These are phyloP conservation scores for Cebuella pygmaea DNA, from an alignment of 2,797 vertebrate genomes.

Conservation along the genomic window DNA sequence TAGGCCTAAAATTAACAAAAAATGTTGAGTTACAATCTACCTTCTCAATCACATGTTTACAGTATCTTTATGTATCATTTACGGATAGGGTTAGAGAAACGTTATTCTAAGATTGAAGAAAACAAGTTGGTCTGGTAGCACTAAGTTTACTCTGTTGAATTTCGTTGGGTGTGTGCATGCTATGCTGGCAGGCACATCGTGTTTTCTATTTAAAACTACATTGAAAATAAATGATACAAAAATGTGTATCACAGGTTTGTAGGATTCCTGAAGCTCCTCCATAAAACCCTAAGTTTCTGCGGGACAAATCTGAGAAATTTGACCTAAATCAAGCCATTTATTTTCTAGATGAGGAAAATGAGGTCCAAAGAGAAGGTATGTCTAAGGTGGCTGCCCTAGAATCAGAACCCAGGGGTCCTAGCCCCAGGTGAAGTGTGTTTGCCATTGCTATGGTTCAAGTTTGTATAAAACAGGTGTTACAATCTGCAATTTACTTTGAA, in stretches of 20 bases:
- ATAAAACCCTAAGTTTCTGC: neutral
- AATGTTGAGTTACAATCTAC: neutral
- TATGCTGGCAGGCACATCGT: neutral
- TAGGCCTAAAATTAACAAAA: constrained; percentile 11
- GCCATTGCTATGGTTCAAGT: neutral
- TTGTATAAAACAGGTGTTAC: neutral
- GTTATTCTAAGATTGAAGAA: neutral
- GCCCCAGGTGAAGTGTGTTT: accelerated
- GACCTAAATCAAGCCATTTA: neutral
- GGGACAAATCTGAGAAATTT: neutral
- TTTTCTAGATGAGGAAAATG: neutral
- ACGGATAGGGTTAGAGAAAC: neutral
- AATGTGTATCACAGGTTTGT: neutral
- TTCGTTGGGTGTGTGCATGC: neutral
- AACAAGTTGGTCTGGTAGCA: neutral
- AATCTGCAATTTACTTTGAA: neutral
- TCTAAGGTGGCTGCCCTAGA: neutral
- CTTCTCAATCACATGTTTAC: neutral
- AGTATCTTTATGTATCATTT: neutral
- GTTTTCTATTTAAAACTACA: neutral
- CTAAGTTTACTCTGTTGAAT: neutral
- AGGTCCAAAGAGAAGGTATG: neutral
- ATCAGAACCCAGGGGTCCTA: neutral
- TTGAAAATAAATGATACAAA: neutral
- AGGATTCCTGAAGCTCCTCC: neutral